Conservation (phyloP, 2,113 vertebrate genomes). For the Microcebus tavaratra region DNA sequence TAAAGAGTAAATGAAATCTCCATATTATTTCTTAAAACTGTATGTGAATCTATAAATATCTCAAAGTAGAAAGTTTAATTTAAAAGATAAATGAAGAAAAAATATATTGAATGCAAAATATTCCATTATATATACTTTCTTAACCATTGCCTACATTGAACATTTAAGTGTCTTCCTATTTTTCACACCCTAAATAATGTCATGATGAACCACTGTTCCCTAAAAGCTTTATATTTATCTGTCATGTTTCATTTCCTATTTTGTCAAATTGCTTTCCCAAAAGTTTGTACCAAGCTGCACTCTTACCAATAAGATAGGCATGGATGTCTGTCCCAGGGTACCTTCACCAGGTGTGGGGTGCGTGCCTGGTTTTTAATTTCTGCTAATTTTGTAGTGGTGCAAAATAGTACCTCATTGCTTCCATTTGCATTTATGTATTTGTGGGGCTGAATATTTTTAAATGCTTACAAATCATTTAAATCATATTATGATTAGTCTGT, state of each 20-base stretch:
- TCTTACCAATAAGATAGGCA: no score
- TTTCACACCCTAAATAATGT: not conserved
- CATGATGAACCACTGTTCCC: not conserved
- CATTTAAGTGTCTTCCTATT: not conserved
- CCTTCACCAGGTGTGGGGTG: not conserved
- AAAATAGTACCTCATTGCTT: not conserved
- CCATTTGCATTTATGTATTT: not conserved
- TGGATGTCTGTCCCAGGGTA: not conserved
- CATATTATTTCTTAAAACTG: not conserved
- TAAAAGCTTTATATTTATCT: not conserved
- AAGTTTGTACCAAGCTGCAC: not conserved
- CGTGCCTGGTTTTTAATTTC: not conserved
- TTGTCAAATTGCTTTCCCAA: not conserved
- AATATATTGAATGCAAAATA: not conserved
- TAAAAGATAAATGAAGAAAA: not conserved
- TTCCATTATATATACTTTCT: not conserved
- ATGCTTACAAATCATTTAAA: not conserved
- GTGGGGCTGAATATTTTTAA: not conserved
- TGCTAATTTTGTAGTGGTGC: not conserved
- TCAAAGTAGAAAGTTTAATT: not conserved
- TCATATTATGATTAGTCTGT: not conserved
- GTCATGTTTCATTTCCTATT: not conserved
- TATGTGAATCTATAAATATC: not conserved
- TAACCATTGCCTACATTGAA: not conserved
- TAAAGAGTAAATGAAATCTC: not conserved